Evolutionary conservation across 2,888 invertebrate genomes (phyloP), one percentile per base, ranked within the genome.

Genomic region (Orchestes rusci): DNA sequence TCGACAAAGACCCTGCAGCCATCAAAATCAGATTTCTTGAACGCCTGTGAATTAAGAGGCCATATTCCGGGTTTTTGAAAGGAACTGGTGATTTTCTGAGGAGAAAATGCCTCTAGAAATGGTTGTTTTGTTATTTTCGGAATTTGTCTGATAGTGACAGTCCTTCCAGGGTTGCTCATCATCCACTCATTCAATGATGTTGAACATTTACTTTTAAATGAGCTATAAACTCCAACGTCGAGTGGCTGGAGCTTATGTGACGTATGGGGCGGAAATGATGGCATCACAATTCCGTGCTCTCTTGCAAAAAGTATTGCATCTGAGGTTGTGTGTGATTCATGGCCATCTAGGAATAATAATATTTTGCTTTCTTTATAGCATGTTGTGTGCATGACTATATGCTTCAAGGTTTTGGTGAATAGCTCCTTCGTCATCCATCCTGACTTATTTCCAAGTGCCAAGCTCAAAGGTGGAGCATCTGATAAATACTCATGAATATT

Each of bases 361-460:
- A n/a, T n/a, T n/a, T n/a, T n/a, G n/a, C n/a, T n/a, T n/a, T n/a
- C n/a, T n/a, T n/a, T n/a, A n/a, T n/a, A n/a, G n/a, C n/a, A n/a
- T n/a, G n/a, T 39, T 18, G 39, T 40, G 7, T 48, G 36, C 4
- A 16, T 29, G 10, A 27, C 18, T 16, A 48, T 39, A 39, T 48
- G 50, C 29, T 31, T 8, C 5, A 48, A 28, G 15, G 42, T 38
- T 15, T 35, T 17, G 20, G 33, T 18, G 30, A 45, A 48, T 45
- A 50, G 41, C 10, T 47, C 47, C 1, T 31, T 12, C 2, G 40
- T 52, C 44, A 55, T 54, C 53, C 53, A 56, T 17, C 53, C 54
- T 28, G 44, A 47, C 43, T 43, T 48, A 15, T 48, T 51, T 10
- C 45, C 49, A 12, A 54, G 33, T n/a, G 43, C 50, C 5, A 53